phyloP scores from a whole-genome alignment of 2,113 vertebrate species.

The Heloderma charlesbogerti region DNA sequence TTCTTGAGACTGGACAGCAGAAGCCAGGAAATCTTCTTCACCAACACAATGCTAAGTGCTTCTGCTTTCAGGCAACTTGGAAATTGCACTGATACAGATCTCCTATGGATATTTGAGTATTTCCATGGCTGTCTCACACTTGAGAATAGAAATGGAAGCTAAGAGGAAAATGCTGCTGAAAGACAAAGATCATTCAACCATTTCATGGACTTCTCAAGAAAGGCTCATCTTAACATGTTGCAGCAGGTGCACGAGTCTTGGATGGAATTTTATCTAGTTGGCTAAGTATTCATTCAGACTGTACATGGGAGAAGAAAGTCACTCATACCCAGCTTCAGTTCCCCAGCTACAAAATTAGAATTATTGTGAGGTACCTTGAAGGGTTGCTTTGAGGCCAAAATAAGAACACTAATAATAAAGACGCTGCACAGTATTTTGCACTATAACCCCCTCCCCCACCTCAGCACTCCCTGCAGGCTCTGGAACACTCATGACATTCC shows the following conservation, averaged over 20 bases:
- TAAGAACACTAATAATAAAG: background rate
- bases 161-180: background rate
- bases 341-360: background rate
- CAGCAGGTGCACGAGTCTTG: background rate
- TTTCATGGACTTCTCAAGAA: background rate
- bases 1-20: background rate
- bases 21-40: background rate
- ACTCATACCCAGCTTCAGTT: background rate
- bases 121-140: background rate
- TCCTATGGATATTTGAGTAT: background rate
- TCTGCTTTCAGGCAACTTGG: constrained; percentile 3
- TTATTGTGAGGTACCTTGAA: background rate
- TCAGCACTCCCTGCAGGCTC: background rate
- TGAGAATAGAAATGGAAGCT: background rate
- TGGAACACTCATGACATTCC: background rate
- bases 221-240: background rate
- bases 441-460: background rate
- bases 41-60: background rate
- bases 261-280: background rate
- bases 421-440: background rate
- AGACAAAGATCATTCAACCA: background rate
- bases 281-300: background rate
- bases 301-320: background rate
- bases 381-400: background rate
- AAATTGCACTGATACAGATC: background rate